Evolutionary conservation across 2,888 invertebrate species (phyloP).

Genomic region (Acronicta aceris): DNA sequence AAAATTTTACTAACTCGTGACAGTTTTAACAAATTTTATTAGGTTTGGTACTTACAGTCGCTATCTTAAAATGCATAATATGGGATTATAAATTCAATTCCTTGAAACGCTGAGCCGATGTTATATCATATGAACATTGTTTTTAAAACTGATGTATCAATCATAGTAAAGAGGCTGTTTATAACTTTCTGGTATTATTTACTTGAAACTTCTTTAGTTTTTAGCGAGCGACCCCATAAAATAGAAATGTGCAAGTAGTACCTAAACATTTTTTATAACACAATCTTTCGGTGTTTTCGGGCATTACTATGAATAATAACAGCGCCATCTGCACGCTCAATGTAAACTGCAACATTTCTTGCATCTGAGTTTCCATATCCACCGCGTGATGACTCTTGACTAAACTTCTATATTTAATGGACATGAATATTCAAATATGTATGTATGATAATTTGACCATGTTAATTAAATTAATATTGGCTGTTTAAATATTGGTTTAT

Average conservation of each 20-base stretch:
- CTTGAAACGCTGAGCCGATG: too few species aligned
- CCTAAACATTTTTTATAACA: not conserved
- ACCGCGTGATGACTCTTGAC: constrained; percentile 29
- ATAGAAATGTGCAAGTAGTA: too few species aligned
- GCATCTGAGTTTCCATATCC: constrained; percentile 1
- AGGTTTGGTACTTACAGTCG: not conserved
- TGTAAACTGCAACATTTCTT: constrained; percentile 10
- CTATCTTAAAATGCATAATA: too few species aligned
- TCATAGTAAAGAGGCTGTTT: too few species aligned
- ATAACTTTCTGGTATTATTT: too few species aligned
- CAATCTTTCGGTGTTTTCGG: constrained; percentile 17
- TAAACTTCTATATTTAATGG: constrained; percentile 1
- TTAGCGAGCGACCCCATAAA: too few species aligned
- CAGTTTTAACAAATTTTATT: constrained; percentile 29
- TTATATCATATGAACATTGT: too few species aligned
- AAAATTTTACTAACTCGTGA: not conserved
- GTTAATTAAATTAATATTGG: constrained; percentile 13
- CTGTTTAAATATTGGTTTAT: constrained; percentile 14
- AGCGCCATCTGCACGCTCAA: constrained; percentile 27
- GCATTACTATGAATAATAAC: constrained; percentile 7
- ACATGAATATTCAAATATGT: not conserved
- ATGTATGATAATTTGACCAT: not conserved
- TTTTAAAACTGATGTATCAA: too few species aligned
- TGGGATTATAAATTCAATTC: too few species aligned
- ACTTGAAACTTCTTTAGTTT: too few species aligned